Conservation (phyloP, 2,797 vertebrate species). For the Poeciliopsis gracilis region DNA sequence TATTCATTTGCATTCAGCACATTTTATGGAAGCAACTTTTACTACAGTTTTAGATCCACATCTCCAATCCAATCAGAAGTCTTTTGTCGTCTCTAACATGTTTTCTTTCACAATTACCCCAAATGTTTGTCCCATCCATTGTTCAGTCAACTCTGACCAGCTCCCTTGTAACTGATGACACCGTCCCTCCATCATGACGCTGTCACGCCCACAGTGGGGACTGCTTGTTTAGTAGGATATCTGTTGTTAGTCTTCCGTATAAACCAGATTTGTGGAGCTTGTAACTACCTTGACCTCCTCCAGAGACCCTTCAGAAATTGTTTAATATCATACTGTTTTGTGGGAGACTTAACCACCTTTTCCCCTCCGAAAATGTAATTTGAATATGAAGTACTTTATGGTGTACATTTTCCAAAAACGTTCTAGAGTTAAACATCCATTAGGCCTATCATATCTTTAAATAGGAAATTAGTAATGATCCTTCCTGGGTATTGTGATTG, state of each 20-base stretch:
- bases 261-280: neutral
- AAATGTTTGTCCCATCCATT: neutral
- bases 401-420: neutral
- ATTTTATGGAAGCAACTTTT: neutral
- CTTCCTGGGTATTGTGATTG: conserved; percentile 28
- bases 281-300: neutral
- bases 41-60: neutral
- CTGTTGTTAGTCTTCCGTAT: neutral
- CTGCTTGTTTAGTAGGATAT: neutral
- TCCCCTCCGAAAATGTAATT: neutral
- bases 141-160: neutral
- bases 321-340: neutral
- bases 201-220: neutral
- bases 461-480: conserved; percentile 20
- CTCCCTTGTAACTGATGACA: neutral
- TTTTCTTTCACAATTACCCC: neutral
- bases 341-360: neutral
- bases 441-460: neutral
- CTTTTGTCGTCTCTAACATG: neutral
- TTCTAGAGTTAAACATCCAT: conserved; percentile 12
- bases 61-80: neutral
- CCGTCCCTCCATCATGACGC: neutral
- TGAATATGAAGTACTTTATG: neutral
- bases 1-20: neutral
- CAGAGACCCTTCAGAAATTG: neutral